Evolutionary conservation across 2,797 vertebrate genomes (phyloP), one percentile per base, ranked within the genome.

Genomic region (Myripristis jacobus): DNA sequence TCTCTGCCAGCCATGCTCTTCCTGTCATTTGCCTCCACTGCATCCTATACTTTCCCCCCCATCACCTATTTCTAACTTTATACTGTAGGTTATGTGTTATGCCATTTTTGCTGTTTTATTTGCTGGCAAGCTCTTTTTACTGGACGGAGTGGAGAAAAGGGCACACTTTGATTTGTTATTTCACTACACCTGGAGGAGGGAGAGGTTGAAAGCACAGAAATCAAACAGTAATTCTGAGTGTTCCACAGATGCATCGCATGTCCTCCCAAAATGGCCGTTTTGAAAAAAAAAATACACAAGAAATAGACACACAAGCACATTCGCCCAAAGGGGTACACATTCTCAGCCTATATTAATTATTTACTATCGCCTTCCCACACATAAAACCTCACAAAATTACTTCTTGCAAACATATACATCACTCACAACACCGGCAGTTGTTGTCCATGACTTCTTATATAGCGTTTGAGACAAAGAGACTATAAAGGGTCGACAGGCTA

Each of bases 1-100:
- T 44, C 56, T 15, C 13, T 43, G 25, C 60, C 54, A 36, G 29
- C 11, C 36, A 12, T 7, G 51, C 19, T 18, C 16, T 56, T 21
- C 31, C 6, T 60, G 48, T 27, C 51, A 41, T 38, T 65, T 66
- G 25, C 27, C 29, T 56, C n/a, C 9, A 34, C 51, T 52, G 38
- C 46, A 19, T 61, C 56, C 31, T 64, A 18, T 1, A 43, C 19
- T 22, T 38, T 11, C 27, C 24, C 11, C 24, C 11, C 24, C 44
- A 24, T 22, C 9, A 16, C 29, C 10, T 36, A 48, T 66, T 24
- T 22, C 15, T 46, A 38, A 4, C 19, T 48, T 60, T 50, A 25
- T 10, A 31, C 61, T 46, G 3, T 16, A 55, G 50, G 46, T 69
- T 48, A 50, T 21, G 31, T 48, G 41, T 65, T 52, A n/a, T 22